Percentiles rank a stretch among this genome's conserved stretches.
These are phyloP conservation scores for Hippoglossus hippoglossus DNA, from an alignment of 2,797 vertebrate genomes.

Conservation along the genomic window DNA sequence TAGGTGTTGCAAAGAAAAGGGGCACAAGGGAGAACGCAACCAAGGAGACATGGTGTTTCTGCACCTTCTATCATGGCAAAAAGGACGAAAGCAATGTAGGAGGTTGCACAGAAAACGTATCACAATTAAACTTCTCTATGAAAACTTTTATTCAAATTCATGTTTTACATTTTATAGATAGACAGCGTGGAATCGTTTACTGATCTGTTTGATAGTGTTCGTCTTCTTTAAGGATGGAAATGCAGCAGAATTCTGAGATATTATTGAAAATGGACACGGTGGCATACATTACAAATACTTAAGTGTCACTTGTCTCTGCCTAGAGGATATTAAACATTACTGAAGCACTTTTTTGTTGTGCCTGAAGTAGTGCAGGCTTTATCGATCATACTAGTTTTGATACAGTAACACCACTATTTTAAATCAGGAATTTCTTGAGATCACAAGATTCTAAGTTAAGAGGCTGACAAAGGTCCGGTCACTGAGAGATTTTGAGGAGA, in stretches of 20 bases:
- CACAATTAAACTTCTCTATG: neutral
- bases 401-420: too few species aligned
- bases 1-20: too few species aligned
- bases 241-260: neutral
- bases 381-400: neutral
- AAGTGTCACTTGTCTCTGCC: too few species aligned
- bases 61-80: too few species aligned
- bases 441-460: neutral
- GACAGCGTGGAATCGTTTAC: neutral
- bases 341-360: neutral
- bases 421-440: neutral
- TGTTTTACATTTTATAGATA: neutral
- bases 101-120: too few species aligned
- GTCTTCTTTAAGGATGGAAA: neutral
- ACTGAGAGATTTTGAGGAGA: too few species aligned
- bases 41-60: too few species aligned
- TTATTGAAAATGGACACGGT: neutral
- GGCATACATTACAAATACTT: too few species aligned
- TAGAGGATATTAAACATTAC: too few species aligned
- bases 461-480: too few species aligned
- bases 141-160: neutral
- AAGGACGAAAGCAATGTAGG: too few species aligned
- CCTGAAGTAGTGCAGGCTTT: neutral
- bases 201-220: neutral
- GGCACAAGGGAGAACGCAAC: too few species aligned